Conservation (phyloP, 2,888 invertebrate genomes). For the Subacronicta megacephala region DNA sequence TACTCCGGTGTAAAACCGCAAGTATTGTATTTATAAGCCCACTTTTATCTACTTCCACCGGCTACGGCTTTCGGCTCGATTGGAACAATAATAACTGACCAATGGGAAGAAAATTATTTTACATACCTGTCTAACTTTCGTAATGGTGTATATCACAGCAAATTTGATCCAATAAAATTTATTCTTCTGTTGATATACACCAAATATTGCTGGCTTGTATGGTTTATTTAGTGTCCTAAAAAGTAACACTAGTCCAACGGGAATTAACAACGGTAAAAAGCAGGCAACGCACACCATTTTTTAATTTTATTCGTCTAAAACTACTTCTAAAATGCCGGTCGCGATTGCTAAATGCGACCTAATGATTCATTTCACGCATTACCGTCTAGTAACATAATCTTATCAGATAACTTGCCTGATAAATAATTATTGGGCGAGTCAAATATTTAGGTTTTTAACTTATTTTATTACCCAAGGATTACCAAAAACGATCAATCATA, state of each 20-base stretch:
- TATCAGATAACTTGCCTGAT: constrained; percentile 33
- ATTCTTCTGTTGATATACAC: constrained; percentile 86
- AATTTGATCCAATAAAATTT: constrained; percentile 88
- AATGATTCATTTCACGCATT: constrained; percentile 15
- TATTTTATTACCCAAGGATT: not conserved
- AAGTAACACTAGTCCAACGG: constrained; percentile 65
- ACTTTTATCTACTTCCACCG: too few species aligned
- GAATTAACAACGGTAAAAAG: constrained; percentile 66
- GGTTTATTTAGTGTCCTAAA: constrained; percentile 76
- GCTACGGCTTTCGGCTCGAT: too few species aligned
- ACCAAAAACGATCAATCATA: not conserved
- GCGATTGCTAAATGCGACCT: constrained; percentile 4
- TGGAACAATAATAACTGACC: too few species aligned
- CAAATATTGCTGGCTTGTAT: constrained; percentile 78
- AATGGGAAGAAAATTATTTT: constrained; percentile 34
- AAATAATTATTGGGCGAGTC: constrained; percentile 22
- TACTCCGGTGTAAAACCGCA: too few species aligned
- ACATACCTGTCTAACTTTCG: constrained; percentile 85
- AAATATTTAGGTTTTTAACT: constrained; percentile 8
- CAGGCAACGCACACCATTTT: constrained; percentile 67
- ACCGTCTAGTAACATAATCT: constrained; percentile 35
- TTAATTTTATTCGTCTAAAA: not conserved
- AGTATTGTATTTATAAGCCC: too few species aligned
- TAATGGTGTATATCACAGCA: constrained; percentile 78
- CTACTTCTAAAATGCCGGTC: not conserved